These are phyloP conservation scores for Oreochromis niloticus DNA, from an alignment of 2,113 vertebrate genomes.

Conservation along the genomic window DNA sequence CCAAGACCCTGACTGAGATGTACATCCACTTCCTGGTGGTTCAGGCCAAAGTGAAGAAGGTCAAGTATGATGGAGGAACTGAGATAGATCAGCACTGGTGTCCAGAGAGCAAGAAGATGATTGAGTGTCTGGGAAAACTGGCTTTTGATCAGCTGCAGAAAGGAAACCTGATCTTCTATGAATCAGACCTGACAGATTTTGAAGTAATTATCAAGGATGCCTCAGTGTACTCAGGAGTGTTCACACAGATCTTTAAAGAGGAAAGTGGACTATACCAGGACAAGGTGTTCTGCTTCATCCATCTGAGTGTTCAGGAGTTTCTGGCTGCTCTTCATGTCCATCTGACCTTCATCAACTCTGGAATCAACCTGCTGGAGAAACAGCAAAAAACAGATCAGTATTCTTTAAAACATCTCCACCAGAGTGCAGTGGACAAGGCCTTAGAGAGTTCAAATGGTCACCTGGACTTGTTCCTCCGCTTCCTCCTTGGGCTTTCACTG, in stretches of 20 bases:
- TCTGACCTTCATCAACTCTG: neutral
- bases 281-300: neutral
- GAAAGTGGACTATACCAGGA: accelerated
- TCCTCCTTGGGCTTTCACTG: neutral
- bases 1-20: accelerated
- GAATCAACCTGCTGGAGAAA: neutral
- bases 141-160: neutral
- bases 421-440: neutral
- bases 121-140: neutral
- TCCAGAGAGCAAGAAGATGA: neutral
- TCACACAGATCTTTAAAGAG: neutral
- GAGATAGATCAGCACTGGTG: accelerated
- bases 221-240: neutral
- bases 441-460: neutral
- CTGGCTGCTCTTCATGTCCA: neutral
- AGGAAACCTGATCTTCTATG: neutral
- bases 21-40: neutral
- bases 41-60: neutral
- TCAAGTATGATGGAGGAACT: neutral
- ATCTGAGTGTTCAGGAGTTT: neutral
- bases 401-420: neutral
- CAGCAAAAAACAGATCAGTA: neutral
- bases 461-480: neutral
- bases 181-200: neutral
- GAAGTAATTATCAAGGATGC: neutral